Evolutionary conservation across 2,888 invertebrate genomes (phyloP), one percentile per base, ranked within the genome.

Genomic region (Lepidocyrtinus sp.): DNA sequence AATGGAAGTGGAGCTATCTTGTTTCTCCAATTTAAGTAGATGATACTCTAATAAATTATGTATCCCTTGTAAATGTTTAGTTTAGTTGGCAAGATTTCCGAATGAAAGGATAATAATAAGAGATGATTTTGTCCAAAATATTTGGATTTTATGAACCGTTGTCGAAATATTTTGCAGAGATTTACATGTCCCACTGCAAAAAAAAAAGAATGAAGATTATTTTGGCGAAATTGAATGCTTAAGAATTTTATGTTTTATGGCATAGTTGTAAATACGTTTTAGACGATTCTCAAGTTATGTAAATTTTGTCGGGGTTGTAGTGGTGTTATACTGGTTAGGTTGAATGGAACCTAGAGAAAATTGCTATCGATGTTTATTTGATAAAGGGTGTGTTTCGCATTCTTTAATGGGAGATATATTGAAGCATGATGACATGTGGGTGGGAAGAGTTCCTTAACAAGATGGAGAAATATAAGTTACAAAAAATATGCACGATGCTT

Each of bases 381-480:
- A 26, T 24, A 46, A 76, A 36, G 76, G 76, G 76, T 70, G 76
- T 76, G 76, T 70, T 69, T 65, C 17, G 21, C 15, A 25, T 36
- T 24, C 24, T 69, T 19, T 7, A 17, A 61, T 61, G 76, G 68
- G 76, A 69, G 76, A 12, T 64, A 55, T 45, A 22, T 21, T 24
- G 65, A 3, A 46, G 27, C 12, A 73, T 26, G 46, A 24, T 45
- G 61, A 68, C 63, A 63, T 70, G 55, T 26, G 26, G 0, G 61
- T 0, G 17, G 50, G 61, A 36, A 36, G 36, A 59, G 17, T 59
- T 59, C 17, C n/a, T 59, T 59, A n/a, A 21, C 59, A 19, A 21
- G 59, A 19, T 59, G 3, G 59, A 59, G n/a, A 7, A 59, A 59
- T 59, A 15, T 21, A 19, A 21, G 94, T 85, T n/a, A n/a, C n/a